These are phyloP conservation scores for Plecotus auritus DNA, from an alignment of 2,113 vertebrate species.

Conservation along the genomic window DNA sequence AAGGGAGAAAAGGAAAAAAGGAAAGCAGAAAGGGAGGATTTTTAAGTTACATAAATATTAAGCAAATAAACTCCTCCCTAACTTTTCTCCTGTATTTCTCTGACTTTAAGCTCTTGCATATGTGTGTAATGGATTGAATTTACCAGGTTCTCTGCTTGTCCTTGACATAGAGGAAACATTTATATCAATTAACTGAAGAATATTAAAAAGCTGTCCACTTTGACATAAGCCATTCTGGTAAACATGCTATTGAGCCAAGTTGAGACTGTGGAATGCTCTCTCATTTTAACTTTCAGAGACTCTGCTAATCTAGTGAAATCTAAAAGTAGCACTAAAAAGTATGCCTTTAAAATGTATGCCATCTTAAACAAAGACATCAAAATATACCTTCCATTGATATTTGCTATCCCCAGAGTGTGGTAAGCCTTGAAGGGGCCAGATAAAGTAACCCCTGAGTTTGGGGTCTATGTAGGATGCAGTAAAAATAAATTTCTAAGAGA, in stretches of 20 bases:
- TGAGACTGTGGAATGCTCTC: neutral
- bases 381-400: neutral
- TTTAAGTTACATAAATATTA: neutral
- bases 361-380: neutral
- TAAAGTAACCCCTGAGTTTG: neutral
- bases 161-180: neutral
- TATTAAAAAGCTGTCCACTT: neutral
- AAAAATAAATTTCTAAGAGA: constrained; percentile 7
- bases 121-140: neutral
- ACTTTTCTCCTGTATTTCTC: neutral
- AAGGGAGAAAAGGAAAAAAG: neutral
- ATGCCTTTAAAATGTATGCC: neutral
- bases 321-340: neutral
- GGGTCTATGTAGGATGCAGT: neutral
- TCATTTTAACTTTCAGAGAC: neutral
- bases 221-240: neutral
- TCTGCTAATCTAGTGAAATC: neutral
- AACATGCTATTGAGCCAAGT: neutral
- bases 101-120: neutral
- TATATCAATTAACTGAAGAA: neutral
- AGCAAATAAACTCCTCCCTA: neutral
- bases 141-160: neutral
- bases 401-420: neutral
- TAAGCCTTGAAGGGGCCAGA: neutral
- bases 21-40: neutral